phyloP scores from a whole-genome alignment of 1,140 invertebrate genomes.

The Lamellibrachia luymesi region DNA sequence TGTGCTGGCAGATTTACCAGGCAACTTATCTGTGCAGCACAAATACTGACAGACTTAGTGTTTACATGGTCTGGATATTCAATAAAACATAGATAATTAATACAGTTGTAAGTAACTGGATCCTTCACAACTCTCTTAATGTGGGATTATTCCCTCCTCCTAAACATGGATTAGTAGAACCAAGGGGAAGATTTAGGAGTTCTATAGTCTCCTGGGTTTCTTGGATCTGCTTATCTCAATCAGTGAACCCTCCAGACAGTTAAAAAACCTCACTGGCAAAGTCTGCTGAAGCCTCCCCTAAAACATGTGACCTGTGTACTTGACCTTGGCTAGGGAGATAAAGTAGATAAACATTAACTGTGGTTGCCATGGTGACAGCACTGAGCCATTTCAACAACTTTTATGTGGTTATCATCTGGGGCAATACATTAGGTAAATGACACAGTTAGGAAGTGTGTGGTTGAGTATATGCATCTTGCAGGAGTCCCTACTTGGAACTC shows the following conservation, averaged over 20 bases:
- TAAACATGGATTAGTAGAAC: not conserved
- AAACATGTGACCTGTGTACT: not conserved
- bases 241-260: not conserved
- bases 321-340: not conserved
- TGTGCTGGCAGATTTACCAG: constrained; percentile 3
- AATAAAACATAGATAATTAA: not conserved
- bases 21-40: not conserved
- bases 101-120: not conserved
- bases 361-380: not conserved
- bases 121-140: not conserved
- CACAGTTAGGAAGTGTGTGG: not conserved
- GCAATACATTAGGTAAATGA: not conserved
- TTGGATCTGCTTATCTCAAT: not conserved
- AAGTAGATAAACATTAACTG: not conserved
- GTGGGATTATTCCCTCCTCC: not conserved
- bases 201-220: not conserved
- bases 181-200: not conserved
- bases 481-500: not conserved
- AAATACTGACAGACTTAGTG: not conserved
- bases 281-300: not conserved
- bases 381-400: not conserved
- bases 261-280: not conserved
- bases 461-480: not conserved
- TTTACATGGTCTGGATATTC: not conserved
- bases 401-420: not conserved